Conservation (phyloP, 2,113 vertebrate species). For the Macquaria ambigua region DNA sequence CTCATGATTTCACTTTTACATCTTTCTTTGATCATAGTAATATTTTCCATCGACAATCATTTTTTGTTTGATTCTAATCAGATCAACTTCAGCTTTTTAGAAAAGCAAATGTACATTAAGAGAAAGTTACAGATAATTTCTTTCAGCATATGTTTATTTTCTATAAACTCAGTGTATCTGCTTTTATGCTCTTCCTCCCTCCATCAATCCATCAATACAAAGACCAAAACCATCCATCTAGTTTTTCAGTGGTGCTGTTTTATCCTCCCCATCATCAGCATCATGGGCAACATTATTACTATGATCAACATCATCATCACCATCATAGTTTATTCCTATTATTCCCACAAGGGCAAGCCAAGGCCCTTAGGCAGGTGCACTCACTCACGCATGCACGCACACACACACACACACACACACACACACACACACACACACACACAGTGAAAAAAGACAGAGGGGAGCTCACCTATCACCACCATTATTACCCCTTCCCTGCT, state of each 20-base stretch:
- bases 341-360: slow-evolving; percentile 17
- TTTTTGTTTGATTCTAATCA: background rate
- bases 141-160: background rate
- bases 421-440: slow-evolving; percentile 10
- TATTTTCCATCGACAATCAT: no score
- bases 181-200: background rate
- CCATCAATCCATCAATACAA: background rate
- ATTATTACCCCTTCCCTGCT: slow-evolving; percentile 75
- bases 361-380: background rate
- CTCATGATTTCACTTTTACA: no score
- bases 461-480: slow-evolving; percentile 62
- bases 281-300: slow-evolving; percentile 2
- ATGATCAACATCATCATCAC: slow-evolving; percentile 12
- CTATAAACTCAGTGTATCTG: background rate
- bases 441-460: slow-evolving; percentile 38
- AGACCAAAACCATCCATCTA: background rate
- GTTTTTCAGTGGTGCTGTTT: background rate
- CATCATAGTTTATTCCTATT: slow-evolving; percentile 8
- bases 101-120: background rate
- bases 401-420: background rate
- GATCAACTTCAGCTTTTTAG: background rate
- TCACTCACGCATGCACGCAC: slow-evolving; percentile 7
- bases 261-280: background rate
- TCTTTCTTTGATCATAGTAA: no score
- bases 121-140: background rate